Evolutionary conservation across 2,113 vertebrate species (phyloP).

Genomic region (Sander lucioperca): DNA sequence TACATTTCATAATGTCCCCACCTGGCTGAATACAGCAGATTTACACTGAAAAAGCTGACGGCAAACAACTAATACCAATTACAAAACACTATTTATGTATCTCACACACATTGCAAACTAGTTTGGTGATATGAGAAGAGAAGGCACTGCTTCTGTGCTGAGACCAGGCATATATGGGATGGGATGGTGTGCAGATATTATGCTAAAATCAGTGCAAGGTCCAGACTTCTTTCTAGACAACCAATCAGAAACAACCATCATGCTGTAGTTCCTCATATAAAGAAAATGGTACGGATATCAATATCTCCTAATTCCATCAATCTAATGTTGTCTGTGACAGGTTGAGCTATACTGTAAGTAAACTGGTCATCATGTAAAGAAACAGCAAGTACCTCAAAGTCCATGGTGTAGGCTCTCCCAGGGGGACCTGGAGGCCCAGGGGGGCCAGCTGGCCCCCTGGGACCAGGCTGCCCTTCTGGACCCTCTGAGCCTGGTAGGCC

Average conservation of each 20-base stretch:
- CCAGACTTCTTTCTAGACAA: too few relatives aligned
- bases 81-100: neutral
- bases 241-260: too few relatives aligned
- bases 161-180: neutral
- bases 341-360: neutral
- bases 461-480: conserved; percentile 85
- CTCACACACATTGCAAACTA: neutral
- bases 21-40: neutral
- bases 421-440: conserved; percentile 87
- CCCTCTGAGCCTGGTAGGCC: conserved; percentile 88
- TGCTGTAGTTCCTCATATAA: too few relatives aligned
- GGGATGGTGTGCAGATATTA: too few relatives aligned
- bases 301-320: neutral
- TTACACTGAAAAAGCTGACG: neutral
- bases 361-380: neutral
- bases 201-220: too few relatives aligned
- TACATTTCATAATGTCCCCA: too few relatives aligned
- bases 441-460: conserved; percentile 87
- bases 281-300: too few relatives aligned
- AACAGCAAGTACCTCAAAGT: conserved; percentile 86
- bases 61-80: neutral
- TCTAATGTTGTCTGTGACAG: neutral
- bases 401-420: conserved; percentile 72
- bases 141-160: neutral
- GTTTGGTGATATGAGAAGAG: neutral